phyloP scores from a whole-genome alignment of 2,113 vertebrate species.

The Columbina picui region DNA sequence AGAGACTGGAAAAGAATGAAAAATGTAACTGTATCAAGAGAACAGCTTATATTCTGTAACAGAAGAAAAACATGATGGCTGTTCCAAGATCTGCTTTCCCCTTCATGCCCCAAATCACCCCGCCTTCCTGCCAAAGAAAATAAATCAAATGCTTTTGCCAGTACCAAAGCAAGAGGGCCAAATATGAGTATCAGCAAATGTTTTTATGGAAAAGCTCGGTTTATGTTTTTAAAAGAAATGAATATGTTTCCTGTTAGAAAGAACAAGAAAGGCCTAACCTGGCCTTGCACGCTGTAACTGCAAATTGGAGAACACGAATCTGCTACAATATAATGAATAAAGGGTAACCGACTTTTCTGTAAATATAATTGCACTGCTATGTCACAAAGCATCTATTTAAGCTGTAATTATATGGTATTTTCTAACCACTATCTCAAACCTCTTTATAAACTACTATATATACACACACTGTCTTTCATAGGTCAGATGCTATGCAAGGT shows the following conservation, averaged over 20 bases:
- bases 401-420: neutral
- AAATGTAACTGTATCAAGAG: neutral
- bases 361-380: neutral
- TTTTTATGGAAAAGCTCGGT: conserved; percentile 43
- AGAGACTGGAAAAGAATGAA: neutral
- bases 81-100: conserved; percentile 22
- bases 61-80: neutral
- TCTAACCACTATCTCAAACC: neutral
- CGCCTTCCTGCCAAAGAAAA: conserved; percentile 43
- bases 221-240: neutral
- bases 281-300: neutral
- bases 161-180: neutral
- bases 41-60: neutral
- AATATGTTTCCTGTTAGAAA: neutral
- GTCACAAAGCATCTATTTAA: neutral
- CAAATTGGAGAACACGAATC: neutral
- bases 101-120: conserved; percentile 4
- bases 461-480: neutral
- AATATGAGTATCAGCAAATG: neutral
- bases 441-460: neutral
- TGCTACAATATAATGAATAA: neutral
- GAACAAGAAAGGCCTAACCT: neutral
- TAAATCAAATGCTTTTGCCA: conserved; percentile 32
- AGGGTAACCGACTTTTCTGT: neutral
- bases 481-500: neutral